A percentile compares a stretch with the other conserved stretches of the same genome.
These are phyloP conservation scores for Penaeus chinensis DNA, from an alignment of 1,140 invertebrate species.

Conservation along the genomic window DNA sequence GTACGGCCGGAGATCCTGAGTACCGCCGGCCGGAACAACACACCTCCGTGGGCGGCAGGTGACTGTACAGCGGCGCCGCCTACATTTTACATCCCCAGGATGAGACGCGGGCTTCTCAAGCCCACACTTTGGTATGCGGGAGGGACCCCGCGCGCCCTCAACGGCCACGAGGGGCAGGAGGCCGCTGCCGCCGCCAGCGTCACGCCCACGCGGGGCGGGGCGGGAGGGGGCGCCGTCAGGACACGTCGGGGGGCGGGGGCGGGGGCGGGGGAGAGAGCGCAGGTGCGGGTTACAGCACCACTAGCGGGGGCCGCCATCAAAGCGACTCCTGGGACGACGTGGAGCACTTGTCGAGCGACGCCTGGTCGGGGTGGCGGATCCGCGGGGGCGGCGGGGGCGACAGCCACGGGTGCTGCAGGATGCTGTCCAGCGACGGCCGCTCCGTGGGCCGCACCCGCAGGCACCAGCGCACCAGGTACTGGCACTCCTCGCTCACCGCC, in stretches of 20 bases:
- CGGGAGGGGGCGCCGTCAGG: slow-evolving; percentile 33
- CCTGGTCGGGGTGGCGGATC: slow-evolving; percentile 67
- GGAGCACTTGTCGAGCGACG: slow-evolving; percentile 43
- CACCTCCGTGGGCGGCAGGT: slow-evolving; percentile 1
- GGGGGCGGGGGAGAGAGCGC: slow-evolving; percentile 27
- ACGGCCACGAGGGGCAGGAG: slow-evolving; percentile 25
- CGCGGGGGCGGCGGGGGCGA: slow-evolving; percentile 70
- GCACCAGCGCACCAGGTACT: slow-evolving; percentile 75
- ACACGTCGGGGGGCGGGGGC: slow-evolving; percentile 15
- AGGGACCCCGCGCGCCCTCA: background rate
- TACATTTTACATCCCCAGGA: background rate
- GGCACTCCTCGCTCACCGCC: slow-evolving; percentile 72
- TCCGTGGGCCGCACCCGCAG: slow-evolving; percentile 72
- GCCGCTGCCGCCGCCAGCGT: slow-evolving; percentile 28
- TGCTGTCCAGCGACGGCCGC: slow-evolving; percentile 72
- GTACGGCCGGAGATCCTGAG: slow-evolving; percentile 18
- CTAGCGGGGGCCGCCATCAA: slow-evolving; percentile 48
- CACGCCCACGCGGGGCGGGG: slow-evolving; percentile 45
- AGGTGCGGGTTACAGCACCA: slow-evolving; percentile 37
- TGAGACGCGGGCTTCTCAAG: slow-evolving; percentile 1
- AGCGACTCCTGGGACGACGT: slow-evolving; percentile 57
- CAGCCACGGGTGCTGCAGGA: slow-evolving; percentile 74
- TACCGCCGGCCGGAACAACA: background rate
- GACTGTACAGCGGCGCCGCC: slow-evolving; percentile 26
- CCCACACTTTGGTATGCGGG: slow-evolving; percentile 3